Base-by-base conservation (phyloP, 2,113 vertebrate species). In the Actenoides lindsayi region DNA sequence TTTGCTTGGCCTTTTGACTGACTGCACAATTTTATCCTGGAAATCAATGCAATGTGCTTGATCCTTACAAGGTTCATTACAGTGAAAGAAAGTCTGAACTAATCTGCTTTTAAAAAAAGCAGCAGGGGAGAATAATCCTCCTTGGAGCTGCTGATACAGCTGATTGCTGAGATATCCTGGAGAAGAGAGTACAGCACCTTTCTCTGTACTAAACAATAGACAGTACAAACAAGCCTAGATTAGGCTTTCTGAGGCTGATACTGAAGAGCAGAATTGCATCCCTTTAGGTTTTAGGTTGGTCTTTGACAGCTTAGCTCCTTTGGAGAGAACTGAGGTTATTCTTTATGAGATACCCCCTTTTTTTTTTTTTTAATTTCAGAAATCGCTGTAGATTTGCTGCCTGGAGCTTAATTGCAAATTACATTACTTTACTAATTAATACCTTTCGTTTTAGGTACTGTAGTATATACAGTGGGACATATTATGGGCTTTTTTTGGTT, bases 51-150 rank as follows among this genome's bases (percentile, higher is more conserved):
- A 63, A 7, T 48, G 59, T 71, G 95, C 94, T 91, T 97, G 74
- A 83, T 97, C 94, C 96, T 95, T 90, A 75, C 59, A 95, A 96
- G 89, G 89, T 97, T 97, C 67, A 88, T 93, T 92, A 96, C 95
- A 94, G 71, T 91, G 95, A 97, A 98, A 98, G 94, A 98, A 98
- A 95, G 96, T 97, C 97, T 95, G 91, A 97, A 98, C 96, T 98
- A 98, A 98, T 98, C 94, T 98, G 89, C 93, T 97, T 95, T 96
- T 95, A 41, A 67, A 95, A 96, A 97, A 94, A 89, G 62, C 75
- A 87, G 70, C 51, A 79, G 94, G 79, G 78, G 90, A 97, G 90
- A 94, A 56, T 95, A 94, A 94, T 97, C 60, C 56, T 87, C 67
- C 89, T 89, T 64, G 75, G 77, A 83, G 83, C 48, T 95, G 87